Base-by-base conservation (phyloP, 2,797 vertebrate species). In the Naso thynnoides region DNA sequence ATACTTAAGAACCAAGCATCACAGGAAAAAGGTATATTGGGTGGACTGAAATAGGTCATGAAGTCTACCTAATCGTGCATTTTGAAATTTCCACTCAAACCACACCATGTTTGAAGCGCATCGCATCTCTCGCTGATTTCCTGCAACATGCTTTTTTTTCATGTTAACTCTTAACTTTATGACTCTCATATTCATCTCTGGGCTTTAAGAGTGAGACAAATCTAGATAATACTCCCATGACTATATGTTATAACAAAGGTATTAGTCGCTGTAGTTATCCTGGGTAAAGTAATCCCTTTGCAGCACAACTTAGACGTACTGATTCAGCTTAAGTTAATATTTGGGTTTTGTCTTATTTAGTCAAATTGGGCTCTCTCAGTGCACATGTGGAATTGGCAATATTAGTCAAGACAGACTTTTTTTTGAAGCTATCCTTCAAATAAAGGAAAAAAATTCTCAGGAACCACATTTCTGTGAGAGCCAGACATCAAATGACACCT, bases 1-100 rank as follows among this genome's bases (percentile, higher is more conserved):
- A 47, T 15, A 13, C 18, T n/a, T 39, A 42, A 59, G 73, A 64
- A 73, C 57, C 54, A 10, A 76, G 64, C 75, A 73, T 67, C 31
- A 19, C 65, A 61, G 57, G 56, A 59, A 69, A 86, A 53, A 69
- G 29, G 13, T 56, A 27, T 44, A 52, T 6, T 26, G 10, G 3
- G 33, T 49, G 45, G 16, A 55, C 15, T 64, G 11, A 92, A 90
- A 87, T 88, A 90, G 92, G 91, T 93, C 94, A 91, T 0, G 48
- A 61, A 52, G 29, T 48, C 4, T 21, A 4, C 27, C 2, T 6
- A 59, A 56, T 33, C 19, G n/a, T 55, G 13, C 70, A 85, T 45
- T 15, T 60, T 52, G 5, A 68, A 71, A 55, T 86, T 90, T 92
- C 77, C 74, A 82, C 9, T 3, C 42, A 79, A 86, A 73, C 86